Evolutionary conservation across 2,797 vertebrate genomes (phyloP).

Genomic region (Sebastes variabilis): DNA sequence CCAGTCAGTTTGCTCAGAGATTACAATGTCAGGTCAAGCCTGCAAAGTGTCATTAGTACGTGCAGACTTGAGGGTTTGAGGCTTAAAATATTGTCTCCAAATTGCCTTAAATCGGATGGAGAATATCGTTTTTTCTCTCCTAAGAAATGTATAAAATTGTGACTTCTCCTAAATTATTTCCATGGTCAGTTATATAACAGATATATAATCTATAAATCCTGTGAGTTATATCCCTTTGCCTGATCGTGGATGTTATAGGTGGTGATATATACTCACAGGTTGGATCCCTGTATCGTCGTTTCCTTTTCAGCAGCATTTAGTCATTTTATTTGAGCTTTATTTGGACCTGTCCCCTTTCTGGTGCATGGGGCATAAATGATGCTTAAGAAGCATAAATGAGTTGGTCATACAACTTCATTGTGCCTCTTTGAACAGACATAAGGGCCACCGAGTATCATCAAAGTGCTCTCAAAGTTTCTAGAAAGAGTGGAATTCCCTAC

Average conservation of each 20-base stretch:
- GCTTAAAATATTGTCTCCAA: slow-evolving; percentile 31
- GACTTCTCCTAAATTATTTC: background rate
- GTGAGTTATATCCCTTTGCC: background rate
- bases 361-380: slow-evolving; percentile 81
- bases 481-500: slow-evolving; percentile 85
- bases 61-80: slow-evolving; percentile 34
- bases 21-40: slow-evolving; percentile 75
- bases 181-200: background rate
- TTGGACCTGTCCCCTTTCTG: slow-evolving; percentile 80
- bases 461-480: slow-evolving; percentile 87
- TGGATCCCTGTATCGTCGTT: slow-evolving; percentile 47
- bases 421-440: slow-evolving; percentile 84
- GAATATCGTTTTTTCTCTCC: background rate
- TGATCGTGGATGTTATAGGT: background rate
- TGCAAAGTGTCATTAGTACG: slow-evolving; percentile 58
- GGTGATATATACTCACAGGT: slow-evolving; percentile 61
- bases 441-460: slow-evolving; percentile 75
- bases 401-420: slow-evolving; percentile 85
- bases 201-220: background rate
- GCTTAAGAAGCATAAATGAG: slow-evolving; percentile 88
- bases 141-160: background rate
- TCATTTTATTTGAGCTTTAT: slow-evolving; percentile 81
- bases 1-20: slow-evolving; percentile 76
- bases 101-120: slow-evolving; percentile 30
- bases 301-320: slow-evolving; percentile 68